Evolutionary conservation across 2,888 invertebrate genomes (phyloP).

Genomic region (Drosophila meridionalis): DNA sequence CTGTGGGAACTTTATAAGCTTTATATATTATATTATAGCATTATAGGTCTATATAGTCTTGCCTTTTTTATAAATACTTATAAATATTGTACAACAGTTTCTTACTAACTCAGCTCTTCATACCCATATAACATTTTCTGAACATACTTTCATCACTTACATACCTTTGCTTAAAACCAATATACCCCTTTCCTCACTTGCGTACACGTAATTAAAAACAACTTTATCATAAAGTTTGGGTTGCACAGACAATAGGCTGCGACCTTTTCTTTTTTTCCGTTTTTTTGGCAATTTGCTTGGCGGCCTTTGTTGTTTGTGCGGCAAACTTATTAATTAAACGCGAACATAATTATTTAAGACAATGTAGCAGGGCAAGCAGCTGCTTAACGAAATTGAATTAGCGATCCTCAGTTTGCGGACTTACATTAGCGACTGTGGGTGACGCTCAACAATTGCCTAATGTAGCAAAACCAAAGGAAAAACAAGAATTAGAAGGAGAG

Average conservation of each 20-base stretch:
- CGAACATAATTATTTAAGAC: slow-evolving; percentile 64
- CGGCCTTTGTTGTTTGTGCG: slow-evolving; percentile 21
- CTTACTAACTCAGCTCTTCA: too few relatives aligned
- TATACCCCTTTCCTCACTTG: neutral
- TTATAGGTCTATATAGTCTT: too few relatives aligned
- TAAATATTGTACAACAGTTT: too few relatives aligned
- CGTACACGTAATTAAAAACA: slow-evolving; percentile 10
- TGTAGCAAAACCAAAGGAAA: slow-evolving; percentile 46
- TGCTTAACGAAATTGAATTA: slow-evolving; percentile 67
- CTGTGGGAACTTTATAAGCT: too few relatives aligned
- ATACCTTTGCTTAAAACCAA: neutral
- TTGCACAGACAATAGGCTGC: slow-evolving; percentile 37
- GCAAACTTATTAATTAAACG: slow-evolving; percentile 74
- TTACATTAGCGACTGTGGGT: neutral
- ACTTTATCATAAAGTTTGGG: slow-evolving; percentile 54
- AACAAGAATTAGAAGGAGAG: neutral
- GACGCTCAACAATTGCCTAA: slow-evolving; percentile 44
- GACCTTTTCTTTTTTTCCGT: slow-evolving; percentile 37
- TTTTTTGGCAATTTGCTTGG: slow-evolving; percentile 11
- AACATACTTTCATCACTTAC: too few relatives aligned
- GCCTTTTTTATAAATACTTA: too few relatives aligned
- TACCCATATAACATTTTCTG: too few relatives aligned
- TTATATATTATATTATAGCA: too few relatives aligned
- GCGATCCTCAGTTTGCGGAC: slow-evolving; percentile 52
- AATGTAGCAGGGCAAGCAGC: slow-evolving; percentile 33